Conservation (phyloP, 2,797 vertebrate species). For the Scyliorhinus canicula region DNA sequence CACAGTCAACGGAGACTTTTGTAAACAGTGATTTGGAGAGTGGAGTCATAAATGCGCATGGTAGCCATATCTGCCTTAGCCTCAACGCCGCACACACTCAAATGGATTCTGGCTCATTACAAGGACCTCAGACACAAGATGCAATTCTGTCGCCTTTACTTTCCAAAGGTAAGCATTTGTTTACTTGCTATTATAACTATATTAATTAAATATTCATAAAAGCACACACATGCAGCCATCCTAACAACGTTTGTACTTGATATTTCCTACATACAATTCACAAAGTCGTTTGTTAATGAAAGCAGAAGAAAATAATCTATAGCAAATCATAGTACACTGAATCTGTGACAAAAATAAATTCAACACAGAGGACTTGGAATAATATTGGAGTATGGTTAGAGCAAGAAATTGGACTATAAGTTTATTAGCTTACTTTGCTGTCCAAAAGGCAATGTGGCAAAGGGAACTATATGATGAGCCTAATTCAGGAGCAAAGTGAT, state of each 20-base stretch:
- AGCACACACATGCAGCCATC: neutral
- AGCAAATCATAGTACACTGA: neutral
- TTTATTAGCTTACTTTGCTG: neutral
- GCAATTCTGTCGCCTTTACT: constrained; percentile 89
- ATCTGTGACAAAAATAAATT: neutral
- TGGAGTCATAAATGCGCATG: constrained; percentile 54
- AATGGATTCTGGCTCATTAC: constrained; percentile 72
- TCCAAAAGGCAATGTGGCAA: neutral
- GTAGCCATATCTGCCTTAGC: constrained; percentile 76
- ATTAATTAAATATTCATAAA: constrained; percentile 38
- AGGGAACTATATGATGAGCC: neutral
- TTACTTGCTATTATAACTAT: constrained; percentile 45
- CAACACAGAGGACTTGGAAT: too few species aligned
- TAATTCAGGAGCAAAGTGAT: neutral
- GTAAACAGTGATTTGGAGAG: constrained; percentile 77
- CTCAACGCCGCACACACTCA: constrained; percentile 68
- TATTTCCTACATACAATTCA: neutral
- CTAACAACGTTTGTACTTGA: neutral
- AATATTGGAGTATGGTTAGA: neutral
- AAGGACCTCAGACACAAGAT: constrained; percentile 82
- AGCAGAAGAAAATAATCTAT: neutral
- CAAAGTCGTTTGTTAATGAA: neutral
- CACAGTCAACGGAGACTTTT: constrained; percentile 82
- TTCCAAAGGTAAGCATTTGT: constrained; percentile 72
- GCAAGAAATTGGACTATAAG: neutral